phyloP scores from a whole-genome alignment of 2,113 vertebrate genomes.

The Petroica traversi region DNA sequence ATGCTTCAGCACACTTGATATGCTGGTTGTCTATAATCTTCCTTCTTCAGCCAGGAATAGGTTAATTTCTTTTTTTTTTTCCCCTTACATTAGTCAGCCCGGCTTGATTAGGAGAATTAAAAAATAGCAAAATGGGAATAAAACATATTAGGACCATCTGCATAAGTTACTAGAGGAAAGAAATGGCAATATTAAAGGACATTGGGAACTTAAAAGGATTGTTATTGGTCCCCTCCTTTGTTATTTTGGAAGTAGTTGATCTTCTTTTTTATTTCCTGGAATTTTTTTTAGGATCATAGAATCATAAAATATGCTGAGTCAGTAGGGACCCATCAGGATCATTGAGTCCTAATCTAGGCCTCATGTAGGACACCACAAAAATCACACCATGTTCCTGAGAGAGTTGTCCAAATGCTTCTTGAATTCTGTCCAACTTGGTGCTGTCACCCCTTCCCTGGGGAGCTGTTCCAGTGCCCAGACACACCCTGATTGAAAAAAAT shows the following conservation, averaged over 20 bases:
- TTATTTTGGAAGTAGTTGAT: not conserved
- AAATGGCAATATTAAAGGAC: not conserved
- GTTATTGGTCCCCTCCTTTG: not conserved
- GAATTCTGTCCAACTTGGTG: not conserved
- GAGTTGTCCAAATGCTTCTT: accelerated
- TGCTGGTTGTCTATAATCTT: not conserved
- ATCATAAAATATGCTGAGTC: not conserved
- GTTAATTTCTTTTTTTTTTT: not conserved
- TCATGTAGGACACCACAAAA: not conserved
- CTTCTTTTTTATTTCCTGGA: not conserved
- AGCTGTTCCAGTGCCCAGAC: not conserved
- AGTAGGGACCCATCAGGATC: not conserved
- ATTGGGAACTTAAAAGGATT: not conserved
- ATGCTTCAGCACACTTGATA: not conserved
- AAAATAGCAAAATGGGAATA: not conserved
- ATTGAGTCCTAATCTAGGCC: accelerated
- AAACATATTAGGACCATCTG: not conserved
- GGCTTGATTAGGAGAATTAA: not conserved
- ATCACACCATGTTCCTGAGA: no score
- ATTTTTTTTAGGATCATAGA: not conserved
- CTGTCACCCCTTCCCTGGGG: not conserved
- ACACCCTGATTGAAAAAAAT: not conserved
- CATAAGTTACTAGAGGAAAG: not conserved
- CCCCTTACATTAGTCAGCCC: not conserved
- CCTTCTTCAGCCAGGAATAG: not conserved